Base-by-base conservation (phyloP, 2,888 invertebrate genomes). In the Nesidiocoris tenuis region DNA sequence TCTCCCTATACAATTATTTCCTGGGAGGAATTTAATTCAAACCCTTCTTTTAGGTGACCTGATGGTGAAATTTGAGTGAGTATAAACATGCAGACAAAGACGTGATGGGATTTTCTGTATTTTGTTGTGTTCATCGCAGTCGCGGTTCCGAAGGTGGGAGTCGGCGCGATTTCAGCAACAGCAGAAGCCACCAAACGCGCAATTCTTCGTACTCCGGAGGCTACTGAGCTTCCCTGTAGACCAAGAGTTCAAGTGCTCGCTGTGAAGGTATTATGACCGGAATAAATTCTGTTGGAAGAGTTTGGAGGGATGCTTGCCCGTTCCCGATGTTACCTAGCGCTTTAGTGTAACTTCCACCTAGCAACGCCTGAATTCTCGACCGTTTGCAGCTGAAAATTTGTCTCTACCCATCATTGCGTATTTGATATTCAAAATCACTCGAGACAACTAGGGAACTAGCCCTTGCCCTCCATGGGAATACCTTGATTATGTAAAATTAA, bases 91-190 rank as follows among this genome's bases (percentile, higher is more conserved):
- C 59, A 24, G 1, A 12, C 24, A 70, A 59, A 1, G 18, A n/a
- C n/a, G 18, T 25, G 57, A 70, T 24, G 22, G 56, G 61, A 24
- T 61, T 61, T 61, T 18, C 61, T 23, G 39, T 72, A 54, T 57
- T 57, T 63, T 63, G 57, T 19, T 23, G 12, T 72, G 61, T 72
- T 63, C 61, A 39, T 75, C 70, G 23, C 76, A 70, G 76, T 61
- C 56, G 61, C 57, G 54, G 75, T 67, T 54, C 77, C 76, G 75
- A 76, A 61, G 77, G 79, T 66, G 77, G 80, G 68, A 77, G 80
- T 76, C 64, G 79, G 70, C 81, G 82, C 75, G 79, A 80, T 78
- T 80, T 80, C 78, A 83, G 82, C 21, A 82, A 83, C 80, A 76
- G 80, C 64, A 78, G 79, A 68, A 76, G 79, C 70, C 61, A 72